These are phyloP conservation scores for Aplysina aerophoba DNA, from an alignment of 37 sponge, comb jelly and placozoan species.

Conservation along the genomic window DNA sequence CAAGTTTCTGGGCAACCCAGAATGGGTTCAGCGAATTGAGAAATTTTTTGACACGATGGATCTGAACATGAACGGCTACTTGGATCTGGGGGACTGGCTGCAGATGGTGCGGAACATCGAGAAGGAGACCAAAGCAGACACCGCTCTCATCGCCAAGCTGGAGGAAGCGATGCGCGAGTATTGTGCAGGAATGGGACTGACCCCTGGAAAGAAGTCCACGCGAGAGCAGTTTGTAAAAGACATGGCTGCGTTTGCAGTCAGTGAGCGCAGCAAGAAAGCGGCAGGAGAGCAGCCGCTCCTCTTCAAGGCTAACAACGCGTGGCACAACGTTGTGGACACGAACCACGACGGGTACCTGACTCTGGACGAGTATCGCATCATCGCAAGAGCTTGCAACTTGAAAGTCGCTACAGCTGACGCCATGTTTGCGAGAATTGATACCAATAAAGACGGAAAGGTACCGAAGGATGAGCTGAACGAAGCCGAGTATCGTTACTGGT, in stretches of 20 bases:
- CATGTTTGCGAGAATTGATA: background rate
- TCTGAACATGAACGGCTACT: constrained; percentile 3
- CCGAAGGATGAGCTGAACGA: background rate
- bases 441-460: background rate
- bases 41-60: background rate
- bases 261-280: background rate
- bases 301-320: background rate
- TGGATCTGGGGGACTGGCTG: constrained; percentile 1
- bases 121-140: background rate
- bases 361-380: constrained; percentile 5
- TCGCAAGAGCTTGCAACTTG: constrained; percentile 1
- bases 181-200: background rate
- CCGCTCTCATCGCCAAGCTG: constrained; percentile 3
- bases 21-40: constrained; percentile 13
- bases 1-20: background rate
- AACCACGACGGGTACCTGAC: constrained; percentile 23
- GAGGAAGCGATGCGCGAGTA: background rate
- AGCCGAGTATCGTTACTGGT: background rate
- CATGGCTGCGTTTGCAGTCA: background rate
- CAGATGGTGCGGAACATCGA: background rate
- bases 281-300: background rate
- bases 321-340: background rate
- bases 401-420: background rate
- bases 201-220: background rate
- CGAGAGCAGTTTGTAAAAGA: background rate